Percentiles rank a stretch among this genome's conserved stretches.
Evolutionary conservation across 2,113 vertebrate genomes (phyloP).

Genomic region (Entelurus aequoreus): DNA sequence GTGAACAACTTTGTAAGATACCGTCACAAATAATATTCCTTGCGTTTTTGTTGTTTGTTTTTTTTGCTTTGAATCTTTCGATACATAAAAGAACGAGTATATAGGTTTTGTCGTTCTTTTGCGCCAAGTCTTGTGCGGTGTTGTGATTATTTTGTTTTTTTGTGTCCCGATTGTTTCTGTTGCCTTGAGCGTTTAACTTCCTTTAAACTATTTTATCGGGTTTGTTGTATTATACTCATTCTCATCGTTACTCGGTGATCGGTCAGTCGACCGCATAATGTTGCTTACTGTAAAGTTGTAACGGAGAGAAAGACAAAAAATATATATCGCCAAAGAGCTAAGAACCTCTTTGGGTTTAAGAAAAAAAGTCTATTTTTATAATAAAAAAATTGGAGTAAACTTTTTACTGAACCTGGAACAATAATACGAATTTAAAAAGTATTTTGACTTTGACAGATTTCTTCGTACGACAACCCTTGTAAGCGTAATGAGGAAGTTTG

Average conservation of each 20-base stretch:
- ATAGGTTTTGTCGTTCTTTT: slow-evolving; percentile 77
- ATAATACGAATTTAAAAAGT: slow-evolving; percentile 63
- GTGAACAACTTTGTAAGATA: slow-evolving; percentile 84
- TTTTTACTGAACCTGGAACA: slow-evolving; percentile 99
- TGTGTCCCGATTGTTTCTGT: neutral
- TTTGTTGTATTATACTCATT: slow-evolving; percentile 60
- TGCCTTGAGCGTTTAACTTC: no score
- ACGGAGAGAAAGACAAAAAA: slow-evolving; percentile 81
- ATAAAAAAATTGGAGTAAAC: slow-evolving; percentile 96
- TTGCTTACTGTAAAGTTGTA: slow-evolving; percentile 95
- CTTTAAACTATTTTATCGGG: no score
- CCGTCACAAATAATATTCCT: no score
- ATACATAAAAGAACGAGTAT: slow-evolving; percentile 86
- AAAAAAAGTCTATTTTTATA: slow-evolving; percentile 93
- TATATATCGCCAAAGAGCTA: slow-evolving; percentile 99
- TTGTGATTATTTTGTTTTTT: neutral
- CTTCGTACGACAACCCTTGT: slow-evolving; percentile 99
- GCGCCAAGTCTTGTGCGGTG: slow-evolving; percentile 29
- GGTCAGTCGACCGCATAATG: slow-evolving; percentile 73
- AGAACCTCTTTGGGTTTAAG: slow-evolving; percentile 98
- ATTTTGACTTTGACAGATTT: slow-evolving; percentile 99
- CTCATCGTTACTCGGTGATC: slow-evolving; percentile 75
- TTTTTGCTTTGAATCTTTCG: slow-evolving; percentile 84
- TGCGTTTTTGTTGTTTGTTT: slow-evolving; percentile 49
- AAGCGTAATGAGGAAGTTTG: slow-evolving; percentile 96